Conservation (phyloP, 2,797 vertebrate genomes). For the Allobates femoralis region DNA sequence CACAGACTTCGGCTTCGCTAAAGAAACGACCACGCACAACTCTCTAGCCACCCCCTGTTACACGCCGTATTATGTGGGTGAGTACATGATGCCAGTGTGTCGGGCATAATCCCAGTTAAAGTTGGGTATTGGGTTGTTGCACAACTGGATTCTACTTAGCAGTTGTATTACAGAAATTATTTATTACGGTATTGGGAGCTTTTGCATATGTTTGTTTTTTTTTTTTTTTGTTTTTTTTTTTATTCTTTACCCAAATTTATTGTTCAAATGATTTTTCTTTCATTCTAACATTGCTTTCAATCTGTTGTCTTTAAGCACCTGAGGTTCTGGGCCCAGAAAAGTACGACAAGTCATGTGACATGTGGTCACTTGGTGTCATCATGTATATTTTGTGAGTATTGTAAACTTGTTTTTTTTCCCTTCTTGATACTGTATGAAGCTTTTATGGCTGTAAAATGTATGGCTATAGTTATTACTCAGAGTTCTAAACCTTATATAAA, state of each 20-base stretch:
- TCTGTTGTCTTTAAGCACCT: slow-evolving; percentile 80
- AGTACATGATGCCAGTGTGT: slow-evolving; percentile 58
- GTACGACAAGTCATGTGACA: slow-evolving; percentile 98
- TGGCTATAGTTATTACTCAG: too few species aligned
- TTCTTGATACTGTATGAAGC: neutral
- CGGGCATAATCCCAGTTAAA: too few species aligned
- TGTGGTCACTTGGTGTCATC: slow-evolving; percentile 99
- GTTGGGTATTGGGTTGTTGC: neutral
- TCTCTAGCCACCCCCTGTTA: slow-evolving; percentile 97
- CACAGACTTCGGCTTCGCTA: slow-evolving; percentile 98
- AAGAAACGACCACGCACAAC: slow-evolving; percentile 96
- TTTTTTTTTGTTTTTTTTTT: neutral
- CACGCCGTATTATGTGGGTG: slow-evolving; percentile 98
- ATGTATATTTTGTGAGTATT: slow-evolving; percentile 97
- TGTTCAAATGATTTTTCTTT: too few species aligned
- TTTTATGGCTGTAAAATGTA: neutral
- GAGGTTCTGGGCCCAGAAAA: slow-evolving; percentile 97
- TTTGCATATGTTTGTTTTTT: too few species aligned
- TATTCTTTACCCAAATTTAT: too few species aligned
- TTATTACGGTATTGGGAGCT: too few species aligned
- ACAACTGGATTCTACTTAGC: too few species aligned
- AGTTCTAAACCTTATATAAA: too few species aligned
- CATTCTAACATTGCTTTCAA: neutral
- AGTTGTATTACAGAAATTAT: too few species aligned
- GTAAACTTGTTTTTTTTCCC: neutral